phyloP scores from a whole-genome alignment of 2,797 vertebrate species.

The Pogoniulus pusillus region DNA sequence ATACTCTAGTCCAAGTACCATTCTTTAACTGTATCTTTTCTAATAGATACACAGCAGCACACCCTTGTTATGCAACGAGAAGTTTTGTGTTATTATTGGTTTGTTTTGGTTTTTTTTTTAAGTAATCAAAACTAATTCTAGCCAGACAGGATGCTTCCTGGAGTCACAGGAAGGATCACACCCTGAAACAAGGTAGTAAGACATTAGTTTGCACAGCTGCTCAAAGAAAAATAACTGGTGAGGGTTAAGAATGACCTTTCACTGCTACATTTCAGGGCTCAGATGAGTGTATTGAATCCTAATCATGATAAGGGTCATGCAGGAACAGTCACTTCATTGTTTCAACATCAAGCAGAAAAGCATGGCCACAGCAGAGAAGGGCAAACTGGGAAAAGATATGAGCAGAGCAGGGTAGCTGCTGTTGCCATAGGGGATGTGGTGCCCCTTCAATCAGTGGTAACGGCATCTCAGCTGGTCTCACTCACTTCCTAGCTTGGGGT shows the following conservation, averaged over 20 bases:
- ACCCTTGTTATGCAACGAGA: background rate
- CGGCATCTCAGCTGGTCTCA: background rate
- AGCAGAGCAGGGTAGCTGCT: background rate
- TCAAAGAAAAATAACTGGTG: background rate
- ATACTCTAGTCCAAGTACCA: background rate
- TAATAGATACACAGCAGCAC: background rate
- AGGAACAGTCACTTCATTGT: background rate
- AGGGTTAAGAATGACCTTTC: background rate
- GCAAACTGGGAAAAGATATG: accelerated
- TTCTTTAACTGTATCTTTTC: background rate
- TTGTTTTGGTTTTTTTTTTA: too few relatives aligned
- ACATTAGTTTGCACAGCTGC: background rate
- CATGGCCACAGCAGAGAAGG: background rate
- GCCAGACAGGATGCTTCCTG: background rate
- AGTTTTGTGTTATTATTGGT: background rate
- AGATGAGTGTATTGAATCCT: accelerated
- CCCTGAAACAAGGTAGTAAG: background rate
- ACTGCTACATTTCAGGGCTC: background rate
- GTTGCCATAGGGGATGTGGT: background rate
- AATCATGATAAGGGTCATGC: accelerated
- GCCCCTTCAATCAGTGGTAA: background rate
- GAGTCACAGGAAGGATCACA: background rate
- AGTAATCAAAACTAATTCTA: background rate
- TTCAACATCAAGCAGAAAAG: background rate
- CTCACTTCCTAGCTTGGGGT: accelerated